phyloP scores from a whole-genome alignment of 2,888 invertebrate species.

The Caenorhabditis sp. region DNA sequence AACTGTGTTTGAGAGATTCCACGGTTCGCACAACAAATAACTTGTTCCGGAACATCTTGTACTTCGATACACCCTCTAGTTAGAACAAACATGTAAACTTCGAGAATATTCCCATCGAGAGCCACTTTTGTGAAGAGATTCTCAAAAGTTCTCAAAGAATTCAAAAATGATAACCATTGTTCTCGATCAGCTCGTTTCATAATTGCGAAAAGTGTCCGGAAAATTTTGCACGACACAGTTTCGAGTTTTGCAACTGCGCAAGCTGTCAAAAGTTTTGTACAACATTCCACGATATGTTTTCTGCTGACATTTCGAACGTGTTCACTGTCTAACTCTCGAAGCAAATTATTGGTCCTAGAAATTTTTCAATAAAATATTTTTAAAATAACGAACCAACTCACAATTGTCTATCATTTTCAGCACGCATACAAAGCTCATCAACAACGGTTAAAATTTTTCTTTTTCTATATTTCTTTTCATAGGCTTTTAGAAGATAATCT shows the following conservation, averaged over 20 bases:
- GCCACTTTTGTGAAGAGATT: constrained; percentile 8
- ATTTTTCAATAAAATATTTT: neutral
- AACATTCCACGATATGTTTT: constrained; percentile 9
- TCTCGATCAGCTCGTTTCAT: neutral
- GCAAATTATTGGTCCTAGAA: constrained; percentile 19
- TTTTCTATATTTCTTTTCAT: constrained; percentile 10
- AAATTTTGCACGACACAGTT: neutral
- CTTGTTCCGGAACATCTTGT: constrained; percentile 19
- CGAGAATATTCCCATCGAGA: constrained; percentile 17
- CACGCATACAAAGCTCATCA: constrained; percentile 18
- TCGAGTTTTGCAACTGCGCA: constrained; percentile 12
- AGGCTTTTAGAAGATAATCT: neutral
- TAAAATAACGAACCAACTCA: constrained; percentile 10
- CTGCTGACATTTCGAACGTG: constrained; percentile 17
- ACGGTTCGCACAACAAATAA: constrained; percentile 13
- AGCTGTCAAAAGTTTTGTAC: constrained; percentile 16
- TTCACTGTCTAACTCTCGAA: constrained; percentile 28
- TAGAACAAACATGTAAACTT: constrained; percentile 9
- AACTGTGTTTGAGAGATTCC: constrained; percentile 9
- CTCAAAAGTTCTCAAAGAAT: neutral
- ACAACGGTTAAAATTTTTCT: constrained; percentile 16
- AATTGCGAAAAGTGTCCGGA: neutral
- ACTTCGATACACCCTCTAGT: neutral
- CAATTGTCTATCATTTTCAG: constrained; percentile 34
- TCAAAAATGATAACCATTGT: neutral